Percentiles rank a stretch among this genome's conserved stretches.
Conservation (phyloP, 2,113 vertebrate genomes). For the Puntigrus tetrazona region DNA sequence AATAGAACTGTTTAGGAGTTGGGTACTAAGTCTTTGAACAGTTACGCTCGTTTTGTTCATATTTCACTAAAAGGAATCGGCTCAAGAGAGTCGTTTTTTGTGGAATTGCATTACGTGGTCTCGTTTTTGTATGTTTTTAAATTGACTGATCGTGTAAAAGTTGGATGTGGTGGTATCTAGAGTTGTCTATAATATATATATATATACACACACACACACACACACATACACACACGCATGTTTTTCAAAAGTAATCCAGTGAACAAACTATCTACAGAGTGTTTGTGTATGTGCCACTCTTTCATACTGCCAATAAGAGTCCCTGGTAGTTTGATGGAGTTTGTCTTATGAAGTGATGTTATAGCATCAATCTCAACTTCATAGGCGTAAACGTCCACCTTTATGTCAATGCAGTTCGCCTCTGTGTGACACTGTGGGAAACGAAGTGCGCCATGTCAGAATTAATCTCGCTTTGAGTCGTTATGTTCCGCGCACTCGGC, state of each 20-base stretch:
- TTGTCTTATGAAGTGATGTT: slow-evolving; percentile 18
- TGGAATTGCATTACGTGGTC: neutral
- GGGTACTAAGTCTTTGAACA: too few species aligned
- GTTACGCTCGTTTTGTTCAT: neutral
- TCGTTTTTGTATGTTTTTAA: neutral
- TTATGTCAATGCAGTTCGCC: slow-evolving; percentile 5
- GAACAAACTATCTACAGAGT: neutral
- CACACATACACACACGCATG: too few species aligned
- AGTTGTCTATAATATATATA: too few species aligned
- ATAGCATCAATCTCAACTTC: neutral
- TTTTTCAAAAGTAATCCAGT: neutral
- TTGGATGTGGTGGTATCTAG: neutral
- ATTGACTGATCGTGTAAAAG: neutral
- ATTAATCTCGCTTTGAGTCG: neutral
- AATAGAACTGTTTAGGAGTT: neutral
- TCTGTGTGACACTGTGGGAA: neutral
- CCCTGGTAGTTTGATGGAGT: slow-evolving; percentile 2
- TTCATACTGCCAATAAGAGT: neutral
- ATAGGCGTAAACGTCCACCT: neutral
- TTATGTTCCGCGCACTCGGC: neutral
- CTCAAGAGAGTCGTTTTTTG: neutral
- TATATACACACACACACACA: too few species aligned
- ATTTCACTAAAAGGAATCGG: neutral
- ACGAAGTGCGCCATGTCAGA: neutral
- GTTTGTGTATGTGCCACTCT: neutral